Conservation (phyloP, 2,888 invertebrate species). For the Brenthis daphne region DNA sequence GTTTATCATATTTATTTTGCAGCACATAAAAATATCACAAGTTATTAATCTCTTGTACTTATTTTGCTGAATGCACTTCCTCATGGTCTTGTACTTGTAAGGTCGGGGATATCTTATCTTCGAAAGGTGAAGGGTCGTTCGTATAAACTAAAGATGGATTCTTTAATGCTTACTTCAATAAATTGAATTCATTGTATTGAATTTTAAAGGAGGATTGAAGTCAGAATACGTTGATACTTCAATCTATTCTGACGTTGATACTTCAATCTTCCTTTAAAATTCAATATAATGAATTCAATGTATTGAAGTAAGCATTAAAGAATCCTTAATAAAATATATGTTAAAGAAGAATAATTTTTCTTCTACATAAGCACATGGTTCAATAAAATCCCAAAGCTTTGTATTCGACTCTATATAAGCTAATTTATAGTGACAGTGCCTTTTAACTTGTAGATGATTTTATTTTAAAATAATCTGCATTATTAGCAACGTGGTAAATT, state of each 20-base stretch:
- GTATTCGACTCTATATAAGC: too few species aligned
- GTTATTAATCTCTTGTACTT: constrained; percentile 23
- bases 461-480: too few species aligned
- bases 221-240: not conserved
- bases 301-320: constrained; percentile 5
- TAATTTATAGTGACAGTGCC: too few species aligned
- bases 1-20: constrained; percentile 6
- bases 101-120: constrained; percentile 35
- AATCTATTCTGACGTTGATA: not conserved
- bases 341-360: too few species aligned
- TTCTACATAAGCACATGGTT: too few species aligned
- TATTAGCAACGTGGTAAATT: too few species aligned
- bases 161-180: constrained; percentile 4
- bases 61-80: constrained; percentile 35
- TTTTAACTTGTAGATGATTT: too few species aligned
- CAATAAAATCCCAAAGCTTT: too few species aligned
- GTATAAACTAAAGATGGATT: constrained; percentile 2
- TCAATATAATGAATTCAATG: not conserved
- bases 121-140: constrained; percentile 32
- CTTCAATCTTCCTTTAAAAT: not conserved
- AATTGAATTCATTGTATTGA: not conserved
- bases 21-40: constrained; percentile 7
- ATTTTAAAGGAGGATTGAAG: not conserved
- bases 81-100: constrained; percentile 27
- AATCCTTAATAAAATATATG: not conserved